Evolutionary conservation across 2,888 invertebrate genomes (phyloP).

Genomic region (Argyresthia albistria): DNA sequence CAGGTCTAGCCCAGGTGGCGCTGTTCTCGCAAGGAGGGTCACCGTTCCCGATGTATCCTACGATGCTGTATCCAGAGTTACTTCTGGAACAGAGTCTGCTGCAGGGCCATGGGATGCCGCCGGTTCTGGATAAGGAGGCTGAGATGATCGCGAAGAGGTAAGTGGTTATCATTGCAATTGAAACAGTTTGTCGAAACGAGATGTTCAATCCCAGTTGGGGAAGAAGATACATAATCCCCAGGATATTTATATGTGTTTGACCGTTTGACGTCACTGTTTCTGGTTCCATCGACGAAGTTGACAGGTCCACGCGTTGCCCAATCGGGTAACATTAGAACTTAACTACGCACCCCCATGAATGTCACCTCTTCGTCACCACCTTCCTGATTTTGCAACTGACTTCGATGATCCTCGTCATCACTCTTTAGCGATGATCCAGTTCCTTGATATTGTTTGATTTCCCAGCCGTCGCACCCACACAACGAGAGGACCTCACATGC

Average conservation of each 20-base stretch:
- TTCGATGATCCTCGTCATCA: no score
- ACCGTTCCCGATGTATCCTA: slow-evolving; percentile 61
- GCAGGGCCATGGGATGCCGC: slow-evolving; percentile 69
- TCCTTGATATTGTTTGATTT: background rate
- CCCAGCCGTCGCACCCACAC: slow-evolving; percentile 47
- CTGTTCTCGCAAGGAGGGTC: slow-evolving; percentile 56
- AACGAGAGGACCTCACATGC: slow-evolving; percentile 71
- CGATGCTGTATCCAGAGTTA: slow-evolving; percentile 65
- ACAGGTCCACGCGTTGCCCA: no score
- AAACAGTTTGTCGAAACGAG: background rate
- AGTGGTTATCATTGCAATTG: slow-evolving; percentile 17
- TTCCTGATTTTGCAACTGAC: no score
- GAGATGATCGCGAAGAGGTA: slow-evolving; percentile 64
- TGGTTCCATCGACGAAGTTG: no score
- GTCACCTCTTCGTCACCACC: no score
- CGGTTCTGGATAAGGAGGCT: slow-evolving; percentile 60
- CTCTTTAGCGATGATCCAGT: no score
- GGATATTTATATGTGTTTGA: no score
- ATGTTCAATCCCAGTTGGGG: no score
- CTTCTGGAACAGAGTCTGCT: slow-evolving; percentile 58
- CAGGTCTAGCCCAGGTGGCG: slow-evolving; percentile 59
- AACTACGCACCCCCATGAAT: no score
- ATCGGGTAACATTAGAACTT: no score
- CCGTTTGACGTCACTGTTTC: no score
- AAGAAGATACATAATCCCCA: no score